A percentile compares a stretch with the other conserved stretches of the same genome.
Evolutionary conservation across 2,797 vertebrate genomes (phyloP).

Genomic region (Falco biarmicus): DNA sequence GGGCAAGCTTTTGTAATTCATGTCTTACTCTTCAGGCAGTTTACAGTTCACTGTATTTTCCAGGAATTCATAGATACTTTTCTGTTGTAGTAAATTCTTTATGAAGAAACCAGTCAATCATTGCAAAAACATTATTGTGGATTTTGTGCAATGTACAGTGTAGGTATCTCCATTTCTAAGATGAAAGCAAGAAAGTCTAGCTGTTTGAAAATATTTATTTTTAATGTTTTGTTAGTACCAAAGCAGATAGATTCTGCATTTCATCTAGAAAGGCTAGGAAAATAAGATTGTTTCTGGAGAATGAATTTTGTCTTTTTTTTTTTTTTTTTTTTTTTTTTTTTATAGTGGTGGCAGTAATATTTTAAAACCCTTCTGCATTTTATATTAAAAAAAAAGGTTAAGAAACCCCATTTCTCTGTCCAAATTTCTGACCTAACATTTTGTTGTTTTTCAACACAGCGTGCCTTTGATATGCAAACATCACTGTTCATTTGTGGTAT

Average conservation of each 20-base stretch:
- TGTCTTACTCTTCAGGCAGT: neutral
- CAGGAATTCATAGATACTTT: neutral
- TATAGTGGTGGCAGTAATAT: neutral
- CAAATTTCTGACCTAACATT: neutral
- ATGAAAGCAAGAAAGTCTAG: neutral
- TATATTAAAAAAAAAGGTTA: neutral
- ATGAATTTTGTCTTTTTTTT: neutral
- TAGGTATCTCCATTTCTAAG: neutral
- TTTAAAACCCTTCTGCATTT: neutral
- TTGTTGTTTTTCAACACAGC: neutral
- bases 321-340: neutral
- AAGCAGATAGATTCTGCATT: neutral
- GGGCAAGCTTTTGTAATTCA: neutral
- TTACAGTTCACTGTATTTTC: neutral
- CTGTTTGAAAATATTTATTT: slow-evolving; percentile 39
- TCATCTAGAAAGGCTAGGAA: neutral
- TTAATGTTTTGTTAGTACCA: slow-evolving; percentile 19
- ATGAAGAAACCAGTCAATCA: slow-evolving; percentile 27
- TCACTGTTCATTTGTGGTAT: neutral
- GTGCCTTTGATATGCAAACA: neutral
- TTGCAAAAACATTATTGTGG: neutral
- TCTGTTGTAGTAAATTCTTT: slow-evolving; percentile 21
- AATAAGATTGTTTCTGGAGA: neutral
- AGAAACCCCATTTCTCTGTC: neutral
- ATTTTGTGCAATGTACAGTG: slow-evolving; percentile 11